Evolutionary conservation across 2,797 vertebrate species (phyloP).

Genomic region (Tokudaia tokunoshimensis): DNA sequence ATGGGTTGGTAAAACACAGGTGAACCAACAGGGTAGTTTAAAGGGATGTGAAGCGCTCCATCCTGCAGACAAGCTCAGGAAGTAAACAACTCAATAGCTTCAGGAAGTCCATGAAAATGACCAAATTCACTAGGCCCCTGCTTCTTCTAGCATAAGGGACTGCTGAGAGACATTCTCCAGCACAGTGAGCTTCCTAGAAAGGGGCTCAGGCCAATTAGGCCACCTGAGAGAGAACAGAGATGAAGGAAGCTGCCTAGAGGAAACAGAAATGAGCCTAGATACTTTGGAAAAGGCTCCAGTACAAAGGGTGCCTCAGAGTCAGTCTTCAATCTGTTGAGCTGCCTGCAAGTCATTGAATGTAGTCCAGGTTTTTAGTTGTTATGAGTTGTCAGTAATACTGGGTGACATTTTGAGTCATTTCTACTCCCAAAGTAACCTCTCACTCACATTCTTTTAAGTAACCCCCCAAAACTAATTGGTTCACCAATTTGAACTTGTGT

Average conservation of each 20-base stretch:
- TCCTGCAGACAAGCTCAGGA: not conserved
- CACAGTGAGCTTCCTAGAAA: too few relatives aligned
- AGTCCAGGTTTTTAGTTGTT: not conserved
- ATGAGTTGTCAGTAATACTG: not conserved
- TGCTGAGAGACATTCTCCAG: not conserved
- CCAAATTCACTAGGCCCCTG: not conserved
- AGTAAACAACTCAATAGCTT: not conserved
- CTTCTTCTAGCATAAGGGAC: not conserved
- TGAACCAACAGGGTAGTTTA: not conserved
- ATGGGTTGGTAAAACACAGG: not conserved
- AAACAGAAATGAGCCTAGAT: not conserved
- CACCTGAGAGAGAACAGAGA: not conserved
- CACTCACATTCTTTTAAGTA: not conserved
- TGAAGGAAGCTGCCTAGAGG: not conserved
- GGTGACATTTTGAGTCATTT: not conserved
- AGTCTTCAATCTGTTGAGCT: not conserved
- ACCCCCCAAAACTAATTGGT: not conserved
- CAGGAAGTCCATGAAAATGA: not conserved
- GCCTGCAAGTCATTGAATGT: not conserved
- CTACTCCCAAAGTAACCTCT: too few relatives aligned
- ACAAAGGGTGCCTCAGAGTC: not conserved
- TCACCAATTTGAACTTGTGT: not conserved
- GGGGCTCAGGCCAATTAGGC: not conserved
- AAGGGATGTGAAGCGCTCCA: not conserved
- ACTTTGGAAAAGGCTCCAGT: not conserved